Conservation (phyloP, 2,888 invertebrate species). For the Lasiommata megera region DNA sequence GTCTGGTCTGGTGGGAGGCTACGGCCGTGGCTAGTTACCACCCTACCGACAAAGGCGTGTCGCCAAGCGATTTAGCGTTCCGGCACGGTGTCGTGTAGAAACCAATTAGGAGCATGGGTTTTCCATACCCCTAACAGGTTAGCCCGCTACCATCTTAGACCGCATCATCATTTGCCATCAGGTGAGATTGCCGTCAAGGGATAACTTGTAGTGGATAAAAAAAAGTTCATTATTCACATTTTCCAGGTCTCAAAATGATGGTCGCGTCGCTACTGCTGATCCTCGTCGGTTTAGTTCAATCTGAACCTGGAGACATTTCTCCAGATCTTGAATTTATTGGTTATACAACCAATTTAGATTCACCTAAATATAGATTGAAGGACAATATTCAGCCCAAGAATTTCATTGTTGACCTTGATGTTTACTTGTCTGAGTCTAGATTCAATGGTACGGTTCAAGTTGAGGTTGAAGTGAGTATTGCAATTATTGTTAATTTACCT, state of each 20-base stretch:
- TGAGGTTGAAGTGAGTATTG: conserved; percentile 51
- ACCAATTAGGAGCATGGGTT: no score
- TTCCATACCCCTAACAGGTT: no score
- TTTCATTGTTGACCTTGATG: conserved; percentile 57
- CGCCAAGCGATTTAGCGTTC: no score
- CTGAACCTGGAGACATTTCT: conserved; percentile 53
- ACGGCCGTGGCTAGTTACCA: no score
- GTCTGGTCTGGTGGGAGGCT: no score
- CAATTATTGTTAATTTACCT: no score
- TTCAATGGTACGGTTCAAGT: conserved; percentile 55
- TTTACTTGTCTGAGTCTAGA: conserved; percentile 48
- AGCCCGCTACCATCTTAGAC: no score
- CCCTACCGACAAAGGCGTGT: no score
- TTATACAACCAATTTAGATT: conserved; percentile 52
- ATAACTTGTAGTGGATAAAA: no score
- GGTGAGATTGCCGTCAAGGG: no score
- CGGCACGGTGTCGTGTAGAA: no score
- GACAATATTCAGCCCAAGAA: conserved; percentile 54
- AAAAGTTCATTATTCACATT: not conserved
- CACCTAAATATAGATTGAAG: conserved; percentile 56
- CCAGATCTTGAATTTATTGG: conserved; percentile 54
- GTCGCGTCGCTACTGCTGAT: conserved; percentile 45
- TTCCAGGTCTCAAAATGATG: conserved; percentile 55
- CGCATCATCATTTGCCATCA: no score
- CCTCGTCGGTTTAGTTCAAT: conserved; percentile 47